phyloP scores from a whole-genome alignment of 2,797 vertebrate species.

The Nannoperca obscura region DNA sequence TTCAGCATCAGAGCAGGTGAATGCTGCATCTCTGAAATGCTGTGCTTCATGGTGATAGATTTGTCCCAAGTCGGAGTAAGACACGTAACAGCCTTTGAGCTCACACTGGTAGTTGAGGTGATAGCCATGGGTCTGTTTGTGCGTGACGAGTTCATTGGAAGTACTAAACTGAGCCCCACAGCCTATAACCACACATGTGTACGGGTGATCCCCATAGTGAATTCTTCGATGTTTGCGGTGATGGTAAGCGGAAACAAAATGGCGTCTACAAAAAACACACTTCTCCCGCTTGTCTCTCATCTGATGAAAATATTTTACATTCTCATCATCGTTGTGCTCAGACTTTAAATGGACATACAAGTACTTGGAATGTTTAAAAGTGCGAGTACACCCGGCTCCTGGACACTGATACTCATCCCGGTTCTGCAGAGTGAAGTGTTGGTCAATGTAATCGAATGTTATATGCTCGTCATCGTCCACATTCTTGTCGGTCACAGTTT shows the following conservation, averaged over 20 bases:
- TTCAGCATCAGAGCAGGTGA: slow-evolving; percentile 89
- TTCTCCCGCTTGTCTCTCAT: slow-evolving; percentile 96
- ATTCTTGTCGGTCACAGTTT: slow-evolving; percentile 73
- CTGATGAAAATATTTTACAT: slow-evolving; percentile 94
- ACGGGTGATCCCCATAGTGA: slow-evolving; percentile 91
- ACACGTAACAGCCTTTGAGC: slow-evolving; percentile 93
- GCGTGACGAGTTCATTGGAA: slow-evolving; percentile 92
- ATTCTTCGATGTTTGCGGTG: slow-evolving; percentile 91
- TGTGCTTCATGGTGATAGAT: slow-evolving; percentile 98
- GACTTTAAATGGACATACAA: slow-evolving; percentile 95
- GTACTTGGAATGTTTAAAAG: slow-evolving; percentile 98
- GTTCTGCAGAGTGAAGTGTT: slow-evolving; percentile 92
- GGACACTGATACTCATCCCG: slow-evolving; percentile 95
- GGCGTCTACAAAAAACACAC: slow-evolving; percentile 94
- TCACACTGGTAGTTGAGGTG: slow-evolving; percentile 93
- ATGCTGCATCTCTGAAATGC: slow-evolving; percentile 96
- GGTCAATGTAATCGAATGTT: slow-evolving; percentile 92
- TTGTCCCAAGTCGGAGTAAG: slow-evolving; percentile 94
- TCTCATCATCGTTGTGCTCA: slow-evolving; percentile 92
- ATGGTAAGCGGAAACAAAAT: slow-evolving; percentile 94
- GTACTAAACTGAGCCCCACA: slow-evolving; percentile 91
- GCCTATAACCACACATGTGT: slow-evolving; percentile 91
- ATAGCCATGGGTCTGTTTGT: slow-evolving; percentile 94
- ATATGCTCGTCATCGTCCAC: slow-evolving; percentile 85
- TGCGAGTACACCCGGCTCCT: slow-evolving; percentile 90